Percentiles rank a stretch among this genome's conserved stretches.
phyloP scores from a whole-genome alignment of 2,888 invertebrate species.

The Proisotoma minuta region DNA sequence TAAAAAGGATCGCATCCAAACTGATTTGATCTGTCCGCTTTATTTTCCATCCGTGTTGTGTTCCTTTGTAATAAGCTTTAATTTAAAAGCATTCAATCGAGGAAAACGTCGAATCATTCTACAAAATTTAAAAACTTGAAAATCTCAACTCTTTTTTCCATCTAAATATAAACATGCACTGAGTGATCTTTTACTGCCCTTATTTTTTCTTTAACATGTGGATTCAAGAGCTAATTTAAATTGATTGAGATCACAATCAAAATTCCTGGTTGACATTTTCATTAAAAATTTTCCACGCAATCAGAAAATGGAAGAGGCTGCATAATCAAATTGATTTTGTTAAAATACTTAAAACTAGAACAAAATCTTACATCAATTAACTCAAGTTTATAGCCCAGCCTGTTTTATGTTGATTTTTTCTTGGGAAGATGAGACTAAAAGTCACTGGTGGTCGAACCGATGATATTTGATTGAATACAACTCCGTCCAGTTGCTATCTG shows the following conservation, averaged over 20 bases:
- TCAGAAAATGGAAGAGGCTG: background rate
- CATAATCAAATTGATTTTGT: background rate
- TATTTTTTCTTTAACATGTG: no score
- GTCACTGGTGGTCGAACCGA: no score
- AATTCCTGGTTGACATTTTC: slow-evolving; percentile 1
- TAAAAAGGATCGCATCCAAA: slow-evolving; percentile 1
- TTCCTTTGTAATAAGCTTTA: background rate
- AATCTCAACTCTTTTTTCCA: no score
- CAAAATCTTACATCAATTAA: background rate
- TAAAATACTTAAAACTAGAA: background rate
- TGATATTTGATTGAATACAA: no score
- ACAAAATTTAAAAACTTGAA: slow-evolving; percentile 3
- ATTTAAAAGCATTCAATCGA: background rate
- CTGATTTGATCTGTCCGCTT: no score
- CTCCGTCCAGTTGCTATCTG: no score
- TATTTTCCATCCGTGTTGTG: background rate
- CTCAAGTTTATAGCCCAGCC: no score
- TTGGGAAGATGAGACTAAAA: no score
- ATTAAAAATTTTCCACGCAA: background rate
- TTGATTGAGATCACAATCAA: background rate
- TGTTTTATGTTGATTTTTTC: slow-evolving; percentile 1
- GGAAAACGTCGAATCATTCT: background rate
- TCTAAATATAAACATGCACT: no score
- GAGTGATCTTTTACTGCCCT: no score
- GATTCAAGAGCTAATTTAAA: background rate